Base-by-base conservation (phyloP, 2,113 vertebrate genomes). In the Procavia capensis region DNA sequence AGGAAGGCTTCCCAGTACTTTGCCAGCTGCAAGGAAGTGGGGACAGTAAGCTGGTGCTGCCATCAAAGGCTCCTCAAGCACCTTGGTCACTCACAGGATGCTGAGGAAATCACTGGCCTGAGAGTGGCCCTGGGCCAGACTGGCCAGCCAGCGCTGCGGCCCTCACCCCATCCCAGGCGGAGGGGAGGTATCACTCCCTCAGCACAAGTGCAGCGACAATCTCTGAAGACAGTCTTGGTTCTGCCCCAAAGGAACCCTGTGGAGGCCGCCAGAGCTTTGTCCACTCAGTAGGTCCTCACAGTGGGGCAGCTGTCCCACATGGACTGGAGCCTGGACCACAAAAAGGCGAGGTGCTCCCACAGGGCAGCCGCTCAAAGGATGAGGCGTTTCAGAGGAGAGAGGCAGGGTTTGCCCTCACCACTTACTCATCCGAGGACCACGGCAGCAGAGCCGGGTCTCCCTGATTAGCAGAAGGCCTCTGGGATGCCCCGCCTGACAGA, bases 1-100 rank as follows among this genome's bases (percentile, higher is more conserved):
- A 99, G 98, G 98, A 99, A 99, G 0, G 99, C 99, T 98, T 99
- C 99, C 99, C 99, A 99, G 98, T 99, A 99, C 96, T 99, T 99
- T 93, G 99, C 99, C 97, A 99, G 98, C 99, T 99, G 98, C 0
- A 95, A 93, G 31, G 72, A 98, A 72, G 95, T 34, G 29, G 80
- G 85, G 86, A 92, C 14, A 91, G 50, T 94, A 34, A 64, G 10
- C 57, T 0, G 50, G 87, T 3, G 8, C 70, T 75, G 72, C 85
- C 84, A 50, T 39, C 72, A 22, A 88, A 63, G 74, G 84, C 25
- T 45, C 25, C 45, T 45, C 63, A 10, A 7, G 66, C 0, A 8
- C 47, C 57, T 85, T 9, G 19, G 57, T 14, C 74, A 68, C 43
- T 47, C 68, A 47, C 24, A 59, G 61, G 36, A 16, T 79, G 34